Base-by-base conservation (phyloP, 1,140 invertebrate genomes). In the Scaptomyza graminum region DNA sequence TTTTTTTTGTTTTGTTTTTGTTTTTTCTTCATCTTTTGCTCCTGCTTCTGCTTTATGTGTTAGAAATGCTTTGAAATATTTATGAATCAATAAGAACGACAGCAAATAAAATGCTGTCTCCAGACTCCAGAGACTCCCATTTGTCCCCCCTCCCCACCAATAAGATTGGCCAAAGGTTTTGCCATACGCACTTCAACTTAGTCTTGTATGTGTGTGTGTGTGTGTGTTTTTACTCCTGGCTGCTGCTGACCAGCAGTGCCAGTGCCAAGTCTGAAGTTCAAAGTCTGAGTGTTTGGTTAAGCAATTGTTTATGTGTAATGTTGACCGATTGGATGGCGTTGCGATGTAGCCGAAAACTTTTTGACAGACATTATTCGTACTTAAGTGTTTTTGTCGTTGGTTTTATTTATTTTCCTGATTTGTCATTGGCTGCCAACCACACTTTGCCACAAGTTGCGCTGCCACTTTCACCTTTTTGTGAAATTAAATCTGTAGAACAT, bases 21-120 rank as follows among this genome's bases (percentile, higher is more conserved):
- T 61, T 61, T 22, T 22, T 22, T 22, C 18, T 22, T 22, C 18
- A 3, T 22, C 18, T 22, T 22, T 22, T 22, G 18, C 18, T 22
- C 18, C 18, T 4, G 28, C 75, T 67, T 50, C 18, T 60, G 60
- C 63, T 60, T 62, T 57, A 69, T 72, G 67, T 75, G 73, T 59
- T 70, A 68, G 66, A 78, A 82, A 80, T 78, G 78, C 85, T 87
- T 85, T 85, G 82, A 85, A 85, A 85, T 85, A 85, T 85, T 85
- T 85, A 85, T 85, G 82, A 87, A 87, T 85, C 82, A 85, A 87
- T 85, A 85, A 87, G 56, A 74, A 74, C 55, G 52, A 85, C 79
- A 85, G 85, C 84, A 66, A 66, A 76, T 75, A 60, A 72, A 61
- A 69, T 25, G 54, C 59, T 8, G 31, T 67, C 70, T 75, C 47